phyloP scores from a whole-genome alignment of 2,113 vertebrate genomes.

The Crotalus helleri region DNA sequence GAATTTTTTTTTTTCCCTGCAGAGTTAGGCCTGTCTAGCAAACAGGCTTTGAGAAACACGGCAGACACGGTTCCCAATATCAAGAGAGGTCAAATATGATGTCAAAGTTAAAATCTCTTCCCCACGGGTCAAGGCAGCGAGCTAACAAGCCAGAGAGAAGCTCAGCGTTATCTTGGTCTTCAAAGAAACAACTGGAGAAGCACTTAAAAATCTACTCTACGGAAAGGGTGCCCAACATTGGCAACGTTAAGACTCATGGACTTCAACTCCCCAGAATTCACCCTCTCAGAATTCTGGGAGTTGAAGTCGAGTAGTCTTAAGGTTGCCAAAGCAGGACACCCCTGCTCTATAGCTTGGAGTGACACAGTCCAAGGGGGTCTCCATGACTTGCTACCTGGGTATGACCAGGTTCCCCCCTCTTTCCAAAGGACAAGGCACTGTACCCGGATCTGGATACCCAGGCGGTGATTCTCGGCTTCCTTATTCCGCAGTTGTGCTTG shows the following conservation, averaged over 20 bases:
- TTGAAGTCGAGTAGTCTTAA: not conserved
- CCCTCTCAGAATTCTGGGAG: not conserved
- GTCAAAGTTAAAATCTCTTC: not conserved
- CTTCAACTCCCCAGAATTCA: not conserved
- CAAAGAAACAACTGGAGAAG: not conserved
- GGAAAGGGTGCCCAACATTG: no score
- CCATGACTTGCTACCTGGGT: not conserved
- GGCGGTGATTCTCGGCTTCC: constrained; percentile 84
- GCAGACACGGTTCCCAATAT: not conserved
- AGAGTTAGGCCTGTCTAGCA: not conserved
- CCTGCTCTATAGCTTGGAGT: no score
- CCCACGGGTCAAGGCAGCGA: not conserved
- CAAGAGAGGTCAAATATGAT: not conserved
- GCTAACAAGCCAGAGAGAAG: not conserved
- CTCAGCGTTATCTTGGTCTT: not conserved
- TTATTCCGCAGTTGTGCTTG: constrained; percentile 83
- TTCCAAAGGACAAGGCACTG: not conserved
- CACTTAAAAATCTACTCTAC: not conserved
- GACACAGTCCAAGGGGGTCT: not conserved
- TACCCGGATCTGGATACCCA: constrained; percentile 82
- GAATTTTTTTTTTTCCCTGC: fast-evolving
- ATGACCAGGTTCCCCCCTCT: fast-evolving
- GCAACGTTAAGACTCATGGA: not conserved
- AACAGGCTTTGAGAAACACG: not conserved
- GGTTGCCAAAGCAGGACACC: not conserved